Conservation (phyloP, 1,140 invertebrate genomes). For the Bombus polaris region DNA sequence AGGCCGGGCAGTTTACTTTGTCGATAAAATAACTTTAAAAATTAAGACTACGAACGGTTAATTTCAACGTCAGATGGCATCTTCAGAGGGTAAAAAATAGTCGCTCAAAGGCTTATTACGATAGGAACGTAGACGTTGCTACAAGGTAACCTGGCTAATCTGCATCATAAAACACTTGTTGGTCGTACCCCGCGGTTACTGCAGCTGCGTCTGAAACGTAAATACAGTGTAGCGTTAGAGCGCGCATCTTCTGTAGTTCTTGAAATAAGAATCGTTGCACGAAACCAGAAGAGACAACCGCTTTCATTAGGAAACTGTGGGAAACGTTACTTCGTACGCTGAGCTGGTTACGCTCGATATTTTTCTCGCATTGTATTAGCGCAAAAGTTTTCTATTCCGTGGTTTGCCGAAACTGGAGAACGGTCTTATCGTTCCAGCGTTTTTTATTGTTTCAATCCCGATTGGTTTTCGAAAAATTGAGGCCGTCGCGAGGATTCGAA, state of each 20-base stretch:
- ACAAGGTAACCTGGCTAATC: constrained; percentile 44
- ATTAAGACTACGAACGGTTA: constrained; percentile 8
- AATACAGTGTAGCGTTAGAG: constrained; percentile 23
- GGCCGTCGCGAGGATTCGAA: background rate
- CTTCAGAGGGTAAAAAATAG: constrained; percentile 1
- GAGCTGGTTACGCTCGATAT: background rate
- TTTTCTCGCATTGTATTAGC: background rate
- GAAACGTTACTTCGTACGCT: background rate
- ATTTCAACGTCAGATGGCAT: constrained; percentile 5
- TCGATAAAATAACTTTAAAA: constrained; percentile 65
- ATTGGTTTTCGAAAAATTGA: background rate
- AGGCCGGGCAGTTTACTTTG: constrained; percentile 18
- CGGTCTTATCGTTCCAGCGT: background rate
- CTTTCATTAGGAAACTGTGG: background rate
- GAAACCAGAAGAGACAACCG: background rate
- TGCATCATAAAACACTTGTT: constrained; percentile 65
- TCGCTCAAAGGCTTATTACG: constrained; percentile 10
- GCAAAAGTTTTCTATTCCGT: background rate
- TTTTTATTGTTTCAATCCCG: background rate
- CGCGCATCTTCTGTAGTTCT: background rate
- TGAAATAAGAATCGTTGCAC: background rate
- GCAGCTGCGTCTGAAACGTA: constrained; percentile 58
- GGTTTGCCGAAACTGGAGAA: background rate
- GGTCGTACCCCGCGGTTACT: constrained; percentile 11
- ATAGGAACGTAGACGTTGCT: constrained; percentile 3